Evolutionary conservation across 2,888 invertebrate genomes (phyloP).

Genomic region (Drosophila testacea): DNA sequence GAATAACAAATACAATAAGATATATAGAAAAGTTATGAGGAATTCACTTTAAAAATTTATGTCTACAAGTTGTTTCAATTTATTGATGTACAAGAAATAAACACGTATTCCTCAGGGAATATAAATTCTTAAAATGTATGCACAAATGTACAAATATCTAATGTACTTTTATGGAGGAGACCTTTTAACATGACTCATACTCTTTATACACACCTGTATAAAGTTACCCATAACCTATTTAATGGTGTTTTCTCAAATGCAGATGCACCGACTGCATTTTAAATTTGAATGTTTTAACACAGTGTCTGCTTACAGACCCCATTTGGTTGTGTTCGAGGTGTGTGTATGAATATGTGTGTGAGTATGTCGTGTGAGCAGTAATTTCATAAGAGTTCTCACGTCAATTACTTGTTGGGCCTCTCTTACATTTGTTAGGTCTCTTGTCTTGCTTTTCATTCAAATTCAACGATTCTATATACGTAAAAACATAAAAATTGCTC

Average conservation of each 20-base stretch:
- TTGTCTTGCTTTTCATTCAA: slow-evolving; percentile 18
- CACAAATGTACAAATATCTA: background rate
- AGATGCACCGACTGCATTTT: slow-evolving; percentile 17
- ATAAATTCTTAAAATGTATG: background rate
- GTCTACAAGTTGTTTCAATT: background rate
- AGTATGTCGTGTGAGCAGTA: slow-evolving; percentile 33
- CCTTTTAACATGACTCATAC: slow-evolving; percentile 16
- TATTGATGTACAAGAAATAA: background rate
- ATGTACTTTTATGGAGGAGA: slow-evolving; percentile 1
- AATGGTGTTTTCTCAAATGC: slow-evolving; percentile 10
- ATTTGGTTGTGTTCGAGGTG: background rate
- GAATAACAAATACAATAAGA: too few species aligned
- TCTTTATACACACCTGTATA: slow-evolving; percentile 7
- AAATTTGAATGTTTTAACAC: slow-evolving; percentile 13
- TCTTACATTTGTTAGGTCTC: slow-evolving; percentile 24
- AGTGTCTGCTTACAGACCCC: slow-evolving; percentile 2
- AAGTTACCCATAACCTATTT: slow-evolving; percentile 7
- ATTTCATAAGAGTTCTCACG: slow-evolving; percentile 52
- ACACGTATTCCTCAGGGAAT: background rate
- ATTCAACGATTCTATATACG: background rate
- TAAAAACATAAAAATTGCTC: background rate
- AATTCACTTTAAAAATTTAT: background rate
- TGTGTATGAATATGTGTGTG: slow-evolving; percentile 3
- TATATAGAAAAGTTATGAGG: too few species aligned
- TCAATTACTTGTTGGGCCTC: slow-evolving; percentile 42